A percentile compares a stretch with the other conserved stretches of the same genome.
These are phyloP conservation scores for Yponomeuta malinellus DNA, from an alignment of 2,888 invertebrate species.

Conservation along the genomic window DNA sequence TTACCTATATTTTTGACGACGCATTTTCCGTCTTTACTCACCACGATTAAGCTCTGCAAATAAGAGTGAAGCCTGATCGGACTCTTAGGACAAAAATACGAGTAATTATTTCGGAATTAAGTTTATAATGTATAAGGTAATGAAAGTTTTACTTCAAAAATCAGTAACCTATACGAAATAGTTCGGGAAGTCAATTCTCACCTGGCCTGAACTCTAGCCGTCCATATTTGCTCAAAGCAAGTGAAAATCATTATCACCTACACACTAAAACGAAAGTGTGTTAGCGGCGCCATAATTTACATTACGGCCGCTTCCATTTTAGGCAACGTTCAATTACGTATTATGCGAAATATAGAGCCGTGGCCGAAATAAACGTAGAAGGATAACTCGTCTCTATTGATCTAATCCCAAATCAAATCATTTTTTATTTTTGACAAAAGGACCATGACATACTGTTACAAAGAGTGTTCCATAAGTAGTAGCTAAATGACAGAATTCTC, in stretches of 20 bases:
- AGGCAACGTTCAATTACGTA: slow-evolving; percentile 6
- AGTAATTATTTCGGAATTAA: too few species aligned
- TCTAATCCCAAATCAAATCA: not conserved
- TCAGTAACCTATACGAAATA: not conserved
- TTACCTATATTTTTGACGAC: too few species aligned
- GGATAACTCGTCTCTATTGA: not conserved
- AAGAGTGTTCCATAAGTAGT: too few species aligned
- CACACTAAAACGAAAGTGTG: slow-evolving; percentile 3
- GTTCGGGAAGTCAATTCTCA: not conserved
- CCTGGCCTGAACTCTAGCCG: not conserved
- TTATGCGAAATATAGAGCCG: not conserved
- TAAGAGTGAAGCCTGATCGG: too few species aligned
- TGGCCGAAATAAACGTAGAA: not conserved
- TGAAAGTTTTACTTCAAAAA: too few species aligned
- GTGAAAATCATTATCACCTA: slow-evolving; percentile 1
- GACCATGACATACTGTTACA: too few species aligned
- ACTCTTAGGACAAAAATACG: too few species aligned
- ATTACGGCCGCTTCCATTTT: not conserved
- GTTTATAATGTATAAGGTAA: too few species aligned
- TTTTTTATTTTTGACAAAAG: too few species aligned
- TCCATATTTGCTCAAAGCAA: not conserved
- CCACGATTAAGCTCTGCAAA: too few species aligned
- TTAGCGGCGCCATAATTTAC: not conserved
- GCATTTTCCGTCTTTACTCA: too few species aligned
- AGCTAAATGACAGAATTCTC: too few species aligned